Conservation (phyloP, 2,888 invertebrate genomes). For the Limenitis camilla region DNA sequence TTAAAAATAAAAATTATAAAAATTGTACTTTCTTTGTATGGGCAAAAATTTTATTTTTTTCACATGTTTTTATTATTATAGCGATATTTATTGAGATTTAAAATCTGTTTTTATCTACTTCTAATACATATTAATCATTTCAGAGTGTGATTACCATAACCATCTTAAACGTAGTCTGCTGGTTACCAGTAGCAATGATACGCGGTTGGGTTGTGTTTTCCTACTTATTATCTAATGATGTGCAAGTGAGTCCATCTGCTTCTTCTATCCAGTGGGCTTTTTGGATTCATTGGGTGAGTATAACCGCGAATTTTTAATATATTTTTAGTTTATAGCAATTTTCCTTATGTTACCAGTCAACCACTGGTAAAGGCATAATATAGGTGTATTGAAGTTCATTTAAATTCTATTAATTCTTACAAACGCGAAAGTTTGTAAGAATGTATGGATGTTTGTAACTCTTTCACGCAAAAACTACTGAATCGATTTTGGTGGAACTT, state of each 20-base stretch:
- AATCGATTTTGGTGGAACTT: too few species aligned
- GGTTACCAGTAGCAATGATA: constrained; percentile 53
- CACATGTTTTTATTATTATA: neutral
- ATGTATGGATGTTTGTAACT: too few species aligned
- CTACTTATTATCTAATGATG: constrained; percentile 33
- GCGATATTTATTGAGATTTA: neutral
- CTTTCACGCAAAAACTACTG: too few species aligned
- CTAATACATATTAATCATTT: constrained; percentile 20
- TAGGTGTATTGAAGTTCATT: too few species aligned
- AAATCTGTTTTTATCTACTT: neutral
- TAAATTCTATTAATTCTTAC: too few species aligned
- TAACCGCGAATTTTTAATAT: neutral
- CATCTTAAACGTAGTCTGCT: constrained; percentile 46
- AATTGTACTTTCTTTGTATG: too few species aligned
- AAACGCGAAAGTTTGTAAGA: too few species aligned
- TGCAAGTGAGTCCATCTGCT: constrained; percentile 33
- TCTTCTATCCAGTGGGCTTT: constrained; percentile 40
- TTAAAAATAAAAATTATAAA: too few species aligned
- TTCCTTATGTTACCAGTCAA: too few species aligned
- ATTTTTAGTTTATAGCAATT: neutral
- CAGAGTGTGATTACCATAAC: constrained; percentile 48
- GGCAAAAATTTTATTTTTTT: too few species aligned
- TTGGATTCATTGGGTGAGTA: constrained; percentile 48
- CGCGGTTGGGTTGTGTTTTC: constrained; percentile 46
- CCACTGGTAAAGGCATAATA: too few species aligned